A percentile compares a stretch with the other conserved stretches of the same genome.
Conservation (phyloP, 1,140 invertebrate genomes). For the Oscheius sp. region DNA sequence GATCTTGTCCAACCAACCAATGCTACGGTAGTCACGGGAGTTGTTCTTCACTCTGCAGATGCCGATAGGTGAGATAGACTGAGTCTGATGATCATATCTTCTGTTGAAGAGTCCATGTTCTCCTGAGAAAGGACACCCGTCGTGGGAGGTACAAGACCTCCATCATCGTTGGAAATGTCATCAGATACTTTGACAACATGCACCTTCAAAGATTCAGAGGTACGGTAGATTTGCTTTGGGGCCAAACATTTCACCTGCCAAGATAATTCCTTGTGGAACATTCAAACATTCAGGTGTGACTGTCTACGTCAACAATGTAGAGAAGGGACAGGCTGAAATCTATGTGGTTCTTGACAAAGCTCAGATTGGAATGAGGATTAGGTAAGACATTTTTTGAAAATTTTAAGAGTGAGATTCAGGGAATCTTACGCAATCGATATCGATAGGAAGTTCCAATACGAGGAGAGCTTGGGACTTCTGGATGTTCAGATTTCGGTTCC, state of each 20-base stretch:
- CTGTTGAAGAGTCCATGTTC: constrained; percentile 49
- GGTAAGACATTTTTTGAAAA: too few species aligned
- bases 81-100: not conserved
- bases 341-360: constrained; percentile 42
- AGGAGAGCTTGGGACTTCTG: constrained; percentile 34
- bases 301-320: constrained; percentile 40
- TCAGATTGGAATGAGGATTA: constrained; percentile 38
- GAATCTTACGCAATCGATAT: constrained; percentile 41
- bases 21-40: constrained; percentile 57
- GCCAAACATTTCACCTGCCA: too few species aligned
- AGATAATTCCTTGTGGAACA: too few species aligned
- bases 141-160: constrained; percentile 56
- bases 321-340: constrained; percentile 39
- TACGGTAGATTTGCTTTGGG: constrained; percentile 15
- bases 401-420: too few species aligned
- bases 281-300: constrained; percentile 40
- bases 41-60: constrained; percentile 52
- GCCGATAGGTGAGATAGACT: constrained; percentile 37
- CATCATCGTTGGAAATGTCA: constrained; percentile 58
- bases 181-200: constrained; percentile 60
- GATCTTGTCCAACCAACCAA: constrained; percentile 59
- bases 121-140: constrained; percentile 55
- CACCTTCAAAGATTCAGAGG: constrained; percentile 54
- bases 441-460: constrained; percentile 22
- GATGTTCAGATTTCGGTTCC: constrained; percentile 38